Evolutionary conservation across 2,797 vertebrate species (phyloP), one percentile per base, ranked within the genome.

Genomic region (Sternotherus odoratus): DNA sequence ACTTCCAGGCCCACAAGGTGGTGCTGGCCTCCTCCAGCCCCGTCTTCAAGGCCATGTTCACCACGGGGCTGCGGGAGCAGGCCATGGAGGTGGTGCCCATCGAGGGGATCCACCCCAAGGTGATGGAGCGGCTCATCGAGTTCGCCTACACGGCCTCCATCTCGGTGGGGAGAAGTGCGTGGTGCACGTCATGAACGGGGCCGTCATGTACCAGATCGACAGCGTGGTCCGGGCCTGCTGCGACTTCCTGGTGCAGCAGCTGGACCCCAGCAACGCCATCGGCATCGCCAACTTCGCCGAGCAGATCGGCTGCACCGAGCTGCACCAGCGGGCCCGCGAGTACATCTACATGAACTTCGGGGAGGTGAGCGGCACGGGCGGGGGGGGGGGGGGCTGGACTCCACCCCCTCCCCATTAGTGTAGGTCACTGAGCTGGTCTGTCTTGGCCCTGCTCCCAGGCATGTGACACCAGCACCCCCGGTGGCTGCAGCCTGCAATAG

Each of bases 161-260:
- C 97, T 99, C 99, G 0, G 99, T 99, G 53, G 99, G 99, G 99
- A 99, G 98, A 99, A 99, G 95, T 99, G 99, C 2, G 99, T 99
- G 91, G 98, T 99, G 88, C 99, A 99, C 0, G 98, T 99, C 92
- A 99, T 99, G 99, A 99, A 99, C 5, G 99, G 99, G 0, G 99
- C 99, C 0, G 99, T 99, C 97, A 99, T 99, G 99, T 99, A 99
- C 97, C 99, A 99, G 98, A 99, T 99, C 10, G 99, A 99, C 98
- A 99, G 99, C 4, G 99, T 99, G 60, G 99, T 99, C 23, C 98
- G 99, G 28, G 99, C 99, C 95, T 99, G 99, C 98, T 99, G 98
- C 2, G 98, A 99, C 92, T 99, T 99, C 96, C 97, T 99, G 24
- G 98, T 98, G 39, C 98, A 99, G 97, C 99, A 99, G 97, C 98